These are phyloP conservation scores for Balanococcus diminutus DNA, from an alignment of 2,888 invertebrate genomes.

Conservation along the genomic window DNA sequence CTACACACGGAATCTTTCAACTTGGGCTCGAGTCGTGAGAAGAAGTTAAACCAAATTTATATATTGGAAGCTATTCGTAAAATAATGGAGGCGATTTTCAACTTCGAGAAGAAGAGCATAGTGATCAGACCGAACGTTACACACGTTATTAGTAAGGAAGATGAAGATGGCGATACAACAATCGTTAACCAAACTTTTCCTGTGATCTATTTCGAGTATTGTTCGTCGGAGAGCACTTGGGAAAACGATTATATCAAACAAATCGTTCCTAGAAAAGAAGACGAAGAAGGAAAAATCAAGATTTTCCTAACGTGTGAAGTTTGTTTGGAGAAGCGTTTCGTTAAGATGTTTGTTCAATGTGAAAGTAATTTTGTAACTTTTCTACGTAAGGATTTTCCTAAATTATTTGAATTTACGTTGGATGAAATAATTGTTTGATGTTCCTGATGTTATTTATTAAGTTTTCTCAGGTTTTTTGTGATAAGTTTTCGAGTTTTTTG, in stretches of 20 bases:
- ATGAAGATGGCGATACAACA: too few species aligned
- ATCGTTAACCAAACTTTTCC: background rate
- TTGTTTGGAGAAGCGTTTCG: background rate
- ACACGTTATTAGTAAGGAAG: background rate
- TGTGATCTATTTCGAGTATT: background rate
- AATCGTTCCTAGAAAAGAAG: background rate
- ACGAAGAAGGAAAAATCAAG: background rate
- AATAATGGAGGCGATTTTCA: background rate
- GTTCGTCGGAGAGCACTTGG: background rate
- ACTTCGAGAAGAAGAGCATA: background rate
- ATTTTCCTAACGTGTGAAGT: background rate
- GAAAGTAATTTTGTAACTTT: background rate
- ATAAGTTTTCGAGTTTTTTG: background rate
- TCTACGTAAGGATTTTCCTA: background rate
- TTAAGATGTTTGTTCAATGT: background rate
- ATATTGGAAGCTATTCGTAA: background rate
- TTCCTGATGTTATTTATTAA: background rate
- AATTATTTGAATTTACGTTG: background rate
- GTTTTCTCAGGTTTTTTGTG: background rate
- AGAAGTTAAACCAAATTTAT: background rate
- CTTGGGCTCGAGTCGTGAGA: background rate
- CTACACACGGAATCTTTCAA: background rate
- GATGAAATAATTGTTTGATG: too few species aligned
- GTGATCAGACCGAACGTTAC: background rate
- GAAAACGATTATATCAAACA: background rate